Evolutionary conservation across 2,113 vertebrate species (phyloP).

Genomic region (Leptobrachium ailaonicum): DNA sequence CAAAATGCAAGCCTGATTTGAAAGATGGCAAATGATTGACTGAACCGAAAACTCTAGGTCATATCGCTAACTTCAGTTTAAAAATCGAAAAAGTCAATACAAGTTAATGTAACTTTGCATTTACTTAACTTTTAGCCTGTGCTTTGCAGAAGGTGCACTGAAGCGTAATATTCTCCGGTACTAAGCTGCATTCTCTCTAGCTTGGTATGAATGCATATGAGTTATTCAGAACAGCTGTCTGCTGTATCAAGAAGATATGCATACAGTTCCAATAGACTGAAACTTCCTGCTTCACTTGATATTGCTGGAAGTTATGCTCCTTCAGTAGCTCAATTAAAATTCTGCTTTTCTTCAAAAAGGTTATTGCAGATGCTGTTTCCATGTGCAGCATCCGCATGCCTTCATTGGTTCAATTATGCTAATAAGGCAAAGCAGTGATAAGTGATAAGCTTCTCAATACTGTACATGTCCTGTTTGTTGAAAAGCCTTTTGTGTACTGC

Average conservation of each 20-base stretch:
- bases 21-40: slow-evolving; percentile 10
- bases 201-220: slow-evolving; percentile 45
- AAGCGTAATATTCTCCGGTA: slow-evolving; percentile 40
- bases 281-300: slow-evolving; percentile 33
- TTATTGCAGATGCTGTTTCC: slow-evolving; percentile 34
- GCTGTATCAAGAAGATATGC: slow-evolving; percentile 31
- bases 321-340: slow-evolving; percentile 40
- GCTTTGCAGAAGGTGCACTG: slow-evolving; percentile 37
- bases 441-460: slow-evolving; percentile 27
- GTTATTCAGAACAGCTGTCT: slow-evolving; percentile 35
- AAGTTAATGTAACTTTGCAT: slow-evolving; percentile 48
- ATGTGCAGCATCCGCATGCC: slow-evolving; percentile 31
- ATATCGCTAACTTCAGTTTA: slow-evolving; percentile 28
- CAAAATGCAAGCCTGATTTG: neutral
- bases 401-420: slow-evolving; percentile 38
- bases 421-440: slow-evolving; percentile 29
- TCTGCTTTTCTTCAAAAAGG: slow-evolving; percentile 22
- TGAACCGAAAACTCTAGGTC: slow-evolving; percentile 26
- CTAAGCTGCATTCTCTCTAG: slow-evolving; percentile 26
- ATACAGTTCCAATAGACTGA: slow-evolving; percentile 30
- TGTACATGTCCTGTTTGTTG: slow-evolving; percentile 20
- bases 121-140: slow-evolving; percentile 43
- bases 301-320: slow-evolving; percentile 20
- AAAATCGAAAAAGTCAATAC: slow-evolving; percentile 44
- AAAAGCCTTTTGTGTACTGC: neutral